Percentiles rank a stretch among this genome's conserved stretches.
These are phyloP conservation scores for Aplysina aerophoba DNA, from an alignment of 37 sponge, comb jelly and placozoan genomes.

Conservation along the genomic window DNA sequence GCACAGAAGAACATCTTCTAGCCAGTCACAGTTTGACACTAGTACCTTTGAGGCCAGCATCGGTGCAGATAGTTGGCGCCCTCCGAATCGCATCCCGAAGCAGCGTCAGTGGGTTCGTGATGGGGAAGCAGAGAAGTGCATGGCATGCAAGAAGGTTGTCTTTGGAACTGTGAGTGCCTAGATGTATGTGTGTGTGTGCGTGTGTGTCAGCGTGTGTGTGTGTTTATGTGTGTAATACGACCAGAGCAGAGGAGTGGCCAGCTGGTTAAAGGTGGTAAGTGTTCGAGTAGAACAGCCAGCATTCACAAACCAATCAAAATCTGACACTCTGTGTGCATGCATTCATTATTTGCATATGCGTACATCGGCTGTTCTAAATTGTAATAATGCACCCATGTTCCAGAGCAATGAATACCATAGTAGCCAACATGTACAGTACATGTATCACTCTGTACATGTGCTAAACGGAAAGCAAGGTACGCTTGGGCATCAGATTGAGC, in stretches of 20 bases:
- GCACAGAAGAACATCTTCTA: slow-evolving; percentile 11
- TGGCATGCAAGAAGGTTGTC: slow-evolving; percentile 57
- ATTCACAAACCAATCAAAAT: too few species aligned
- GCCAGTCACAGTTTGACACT: slow-evolving; percentile 12
- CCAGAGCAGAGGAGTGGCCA: not conserved
- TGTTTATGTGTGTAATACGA: not conserved
- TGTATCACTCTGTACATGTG: too few species aligned
- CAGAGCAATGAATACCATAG: too few species aligned
- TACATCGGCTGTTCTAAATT: too few species aligned
- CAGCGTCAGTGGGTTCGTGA: slow-evolving; percentile 78
- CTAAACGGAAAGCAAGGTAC: too few species aligned
- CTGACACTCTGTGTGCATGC: too few species aligned
- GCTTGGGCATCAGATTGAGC: too few species aligned
- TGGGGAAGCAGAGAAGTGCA: slow-evolving; percentile 50
- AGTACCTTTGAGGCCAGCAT: not conserved
- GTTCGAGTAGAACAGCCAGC: too few species aligned
- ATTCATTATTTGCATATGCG: too few species aligned
- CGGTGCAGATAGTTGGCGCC: not conserved
- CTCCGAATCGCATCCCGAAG: not conserved
- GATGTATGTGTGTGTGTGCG: not conserved
- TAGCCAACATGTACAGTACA: too few species aligned
- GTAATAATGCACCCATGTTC: too few species aligned
- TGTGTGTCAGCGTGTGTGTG: not conserved
- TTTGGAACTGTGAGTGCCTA: slow-evolving; percentile 84
- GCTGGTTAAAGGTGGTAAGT: not conserved